Percentiles rank a stretch among this genome's conserved stretches.
These are phyloP conservation scores for Ischnura elegans DNA, from an alignment of 2,888 invertebrate genomes.

Conservation along the genomic window DNA sequence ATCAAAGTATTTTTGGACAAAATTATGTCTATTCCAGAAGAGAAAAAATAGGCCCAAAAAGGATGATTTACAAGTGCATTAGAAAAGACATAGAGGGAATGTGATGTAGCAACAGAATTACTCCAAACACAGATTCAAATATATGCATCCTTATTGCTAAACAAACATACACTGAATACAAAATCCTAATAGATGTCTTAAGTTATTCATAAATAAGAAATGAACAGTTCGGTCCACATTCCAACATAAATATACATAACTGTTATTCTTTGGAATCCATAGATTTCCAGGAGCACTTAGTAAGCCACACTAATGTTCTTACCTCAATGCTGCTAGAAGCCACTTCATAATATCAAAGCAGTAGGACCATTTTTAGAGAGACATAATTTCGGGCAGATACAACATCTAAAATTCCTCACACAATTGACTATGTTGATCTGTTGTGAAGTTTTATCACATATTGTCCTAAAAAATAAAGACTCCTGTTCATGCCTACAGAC, in stretches of 20 bases:
- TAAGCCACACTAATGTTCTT: background rate
- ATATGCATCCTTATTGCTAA: no score
- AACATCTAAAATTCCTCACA: background rate
- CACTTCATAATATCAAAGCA: background rate
- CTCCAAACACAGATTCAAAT: no score
- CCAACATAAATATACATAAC: background rate
- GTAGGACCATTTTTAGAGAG: background rate
- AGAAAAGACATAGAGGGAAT: no score
- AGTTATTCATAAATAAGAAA: background rate
- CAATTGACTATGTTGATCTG: background rate
- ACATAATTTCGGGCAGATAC: background rate
- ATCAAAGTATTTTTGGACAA: no score
- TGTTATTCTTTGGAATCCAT: background rate
- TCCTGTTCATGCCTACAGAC: conserved; percentile 5
- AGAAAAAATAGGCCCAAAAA: no score
- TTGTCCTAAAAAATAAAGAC: conserved; percentile 40
- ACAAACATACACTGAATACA: no score
- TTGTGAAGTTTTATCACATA: conserved; percentile 58
- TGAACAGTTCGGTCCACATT: background rate
- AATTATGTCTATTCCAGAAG: no score
- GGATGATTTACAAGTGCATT: no score
- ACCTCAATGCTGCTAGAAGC: background rate
- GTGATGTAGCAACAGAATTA: no score
- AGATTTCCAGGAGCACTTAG: background rate
- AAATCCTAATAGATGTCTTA: background rate